Base-by-base conservation (phyloP, 2,797 vertebrate species). In the Holocentrus rufus region DNA sequence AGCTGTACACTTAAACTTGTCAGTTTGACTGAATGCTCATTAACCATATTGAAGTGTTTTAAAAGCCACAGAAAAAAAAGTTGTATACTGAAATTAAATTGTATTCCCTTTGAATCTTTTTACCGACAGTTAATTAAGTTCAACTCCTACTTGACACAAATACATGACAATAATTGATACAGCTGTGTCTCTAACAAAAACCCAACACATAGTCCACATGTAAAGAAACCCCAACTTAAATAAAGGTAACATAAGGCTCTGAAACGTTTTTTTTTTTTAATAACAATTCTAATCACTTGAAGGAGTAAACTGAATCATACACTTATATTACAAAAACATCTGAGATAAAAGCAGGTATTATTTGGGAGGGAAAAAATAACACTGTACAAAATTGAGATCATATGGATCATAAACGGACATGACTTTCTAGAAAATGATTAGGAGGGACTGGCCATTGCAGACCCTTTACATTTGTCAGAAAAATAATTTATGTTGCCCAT, bases 241-340 rank as follows among this genome's bases (percentile, higher is more conserved):
- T 2, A 23, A 49, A 5, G 25, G 10, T 5, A 34, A 34, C 3
- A 8, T 34, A 34, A 34, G 7, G 5, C 5, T 59, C 6, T 50
- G 56, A 47, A 74, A 72, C 70, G 25, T 27, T 27, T 27, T 34
- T 79, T 27, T 42, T 62, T 79, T 80, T 83, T 80, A 84, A 75
- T 79, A 5, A 0, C 66, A 20, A 1, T 54, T 3, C 20, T 47
- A 27, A 20, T 76, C 46, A 81, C 14, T 46, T 46, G 5, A 50
- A 81, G n/a, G 44, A 44, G 39, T 76, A 74, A 65, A 85, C 1
- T 22, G 68, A 74, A 53, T 79, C 65, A 77, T 18, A 72, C 74
- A 39, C 30, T 57, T 69, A 72, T 72, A 58, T 72, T 73, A 89
- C 77, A 81, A 88, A 88, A 82, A 62, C 7, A 14, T 6, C 11